Evolutionary conservation across 2,888 invertebrate species (phyloP), one percentile per base, ranked within the genome.

Genomic region (Lasioglossum villosulum): DNA sequence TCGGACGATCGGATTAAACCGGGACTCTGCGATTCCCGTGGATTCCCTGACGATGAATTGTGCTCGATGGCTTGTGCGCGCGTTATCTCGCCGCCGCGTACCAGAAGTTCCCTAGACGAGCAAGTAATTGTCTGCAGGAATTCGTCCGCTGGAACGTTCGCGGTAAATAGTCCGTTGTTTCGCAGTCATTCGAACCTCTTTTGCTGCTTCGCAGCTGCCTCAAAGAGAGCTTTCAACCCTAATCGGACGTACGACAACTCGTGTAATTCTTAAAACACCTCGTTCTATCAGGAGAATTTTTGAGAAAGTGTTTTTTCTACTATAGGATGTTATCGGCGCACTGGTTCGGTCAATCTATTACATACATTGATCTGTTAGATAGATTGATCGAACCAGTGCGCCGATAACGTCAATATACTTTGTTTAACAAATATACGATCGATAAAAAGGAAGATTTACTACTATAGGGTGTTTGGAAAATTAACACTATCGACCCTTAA

Each of bases 1-100:
- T 71, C 52, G 81, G 27, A 73, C 75, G 76, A 86, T 79, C 70
- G 78, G 78, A 86, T 86, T 78, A 81, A 37, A 68, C 23, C 34
- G 37, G 34, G 71, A 59, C 59, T 23, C 59, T 63, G 27, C 77
- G 70, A 70, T 78, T 63, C 48, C 27, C 16, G 42, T 12, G 12
- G 74, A 59, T 30, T 37, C n/a, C 27, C 16, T 37, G 34, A 3
- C 8, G 23, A 45, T 23, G 30, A 56, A 79, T 68, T n/a, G 45
- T n/a, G n/a, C 23, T 39, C 71, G 42, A 52, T 30, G 34, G 19
- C 23, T 19, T 66, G 34, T 34, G 68, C 23, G 34, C 34, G n/a
- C 63, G 78, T 14, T 73, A 74, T 75, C 79, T 45, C 63, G 23
- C 19, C 19, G 30, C 34, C 34, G 66, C 66, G 59, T 6, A 30